Base-by-base conservation (phyloP, 2,888 invertebrate species). In the Pilophorus perplexus region DNA sequence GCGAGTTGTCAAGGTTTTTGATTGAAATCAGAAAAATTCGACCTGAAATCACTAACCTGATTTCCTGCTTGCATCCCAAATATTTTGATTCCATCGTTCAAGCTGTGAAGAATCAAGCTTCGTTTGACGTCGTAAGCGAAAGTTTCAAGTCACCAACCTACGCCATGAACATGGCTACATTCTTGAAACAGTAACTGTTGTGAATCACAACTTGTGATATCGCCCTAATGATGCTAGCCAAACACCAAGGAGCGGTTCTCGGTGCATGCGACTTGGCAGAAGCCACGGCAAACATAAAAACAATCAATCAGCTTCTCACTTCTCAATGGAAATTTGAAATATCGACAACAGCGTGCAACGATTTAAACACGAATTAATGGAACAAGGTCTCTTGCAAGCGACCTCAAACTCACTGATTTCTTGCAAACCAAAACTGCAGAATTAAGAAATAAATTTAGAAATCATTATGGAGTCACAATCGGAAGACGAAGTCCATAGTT, bases 11-110 rank as follows among this genome's bases (percentile, higher is more conserved):
- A 8, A 8, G 42, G 14, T 42, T 42, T 42, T 14, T 42, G 42
- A 42, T 42, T 42, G 42, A 42, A 42, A 42, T 42, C 10, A 42
- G 42, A 42, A 42, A 8, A 14, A 42, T 42, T 42, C 10, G 14
- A 42, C 42, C 42, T 12, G 42, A 42, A 42, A 42, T 42, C 42
- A 42, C 12, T 42, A 42, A 42, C 14, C 14, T 42, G 14, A 10
- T 42, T 42, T 42, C 42, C 12, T 42, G 42, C 42, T 42, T 42
- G 42, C 42, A 42, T 12, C 42, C 42, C 10, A 42, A 42, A 42
- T 42, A 12, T 6, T 42, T 42, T 42, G 42, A 42, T 42, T 12
- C 10, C 14, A 14, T 42, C 14, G 42, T 42, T 42, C 10, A 42
- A 42, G 42, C 42, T 5, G 42, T 42, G 14, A 42, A 42, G 42